Evolutionary conservation across 1,140 invertebrate genomes (phyloP).

Genomic region (Drosophila rufa): DNA sequence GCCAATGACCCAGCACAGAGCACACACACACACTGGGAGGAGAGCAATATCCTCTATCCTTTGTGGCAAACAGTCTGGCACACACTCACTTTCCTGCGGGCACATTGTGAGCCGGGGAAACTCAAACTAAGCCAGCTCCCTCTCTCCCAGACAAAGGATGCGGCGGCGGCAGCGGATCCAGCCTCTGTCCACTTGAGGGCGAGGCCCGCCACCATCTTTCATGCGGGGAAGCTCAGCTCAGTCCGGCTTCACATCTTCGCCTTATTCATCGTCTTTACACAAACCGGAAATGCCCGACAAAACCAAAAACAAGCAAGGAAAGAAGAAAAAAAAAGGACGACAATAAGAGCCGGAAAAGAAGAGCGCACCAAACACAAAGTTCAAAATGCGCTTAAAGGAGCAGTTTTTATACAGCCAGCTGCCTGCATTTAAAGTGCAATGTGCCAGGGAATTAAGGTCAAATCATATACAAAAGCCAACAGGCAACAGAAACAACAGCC

Average conservation of each 20-base stretch:
- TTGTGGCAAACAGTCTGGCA: slow-evolving; percentile 50
- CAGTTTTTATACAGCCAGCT: slow-evolving; percentile 19
- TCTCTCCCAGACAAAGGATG: slow-evolving; percentile 56
- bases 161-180: slow-evolving; percentile 12
- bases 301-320: slow-evolving; percentile 22
- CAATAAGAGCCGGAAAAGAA: slow-evolving; percentile 6
- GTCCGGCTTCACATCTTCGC: slow-evolving; percentile 32
- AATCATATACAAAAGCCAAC: slow-evolving; percentile 61
- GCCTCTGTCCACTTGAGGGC: slow-evolving; percentile 38
- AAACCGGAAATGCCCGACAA: slow-evolving; percentile 71
- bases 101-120: slow-evolving; percentile 44
- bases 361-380: slow-evolving; percentile 48
- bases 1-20: slow-evolving; percentile 64
- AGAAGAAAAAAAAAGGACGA: slow-evolving; percentile 7
- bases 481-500: neutral
- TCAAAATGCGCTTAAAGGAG: slow-evolving; percentile 70
- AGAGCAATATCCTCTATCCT: slow-evolving; percentile 59
- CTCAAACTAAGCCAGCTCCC: slow-evolving; percentile 40
- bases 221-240: slow-evolving; percentile 26
- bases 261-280: slow-evolving; percentile 46
- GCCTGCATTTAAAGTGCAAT: slow-evolving; percentile 72
- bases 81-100: slow-evolving; percentile 71
- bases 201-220: slow-evolving; percentile 38
- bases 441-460: slow-evolving; percentile 79
- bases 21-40: slow-evolving; percentile 19